Percentiles rank a stretch among this genome's conserved stretches.
These are phyloP conservation scores for Macrotus californicus DNA, from an alignment of 2,113 vertebrate species.

Conservation along the genomic window DNA sequence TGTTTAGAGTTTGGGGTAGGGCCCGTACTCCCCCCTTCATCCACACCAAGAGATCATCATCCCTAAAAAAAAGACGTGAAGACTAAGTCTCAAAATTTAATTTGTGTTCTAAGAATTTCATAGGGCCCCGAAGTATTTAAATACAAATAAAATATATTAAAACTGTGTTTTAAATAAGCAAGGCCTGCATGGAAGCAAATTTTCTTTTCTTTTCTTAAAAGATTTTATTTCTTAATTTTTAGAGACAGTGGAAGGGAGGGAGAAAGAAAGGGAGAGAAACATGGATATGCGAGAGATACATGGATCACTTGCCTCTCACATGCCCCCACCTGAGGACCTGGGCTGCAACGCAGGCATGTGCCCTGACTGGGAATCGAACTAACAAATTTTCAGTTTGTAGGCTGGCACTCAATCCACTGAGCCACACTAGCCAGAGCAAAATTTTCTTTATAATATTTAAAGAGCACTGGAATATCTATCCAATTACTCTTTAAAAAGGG, in stretches of 20 bases:
- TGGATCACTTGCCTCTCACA: too few relatives aligned
- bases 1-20: background rate
- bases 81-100: background rate
- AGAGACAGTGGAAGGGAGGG: too few relatives aligned
- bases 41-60: background rate
- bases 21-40: background rate
- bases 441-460: background rate
- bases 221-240: too few relatives aligned
- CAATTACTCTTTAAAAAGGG: background rate
- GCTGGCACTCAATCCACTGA: too few relatives aligned
- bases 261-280: too few relatives aligned
- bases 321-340: too few relatives aligned
- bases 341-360: too few relatives aligned
- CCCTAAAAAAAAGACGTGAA: slow-evolving; percentile 33
- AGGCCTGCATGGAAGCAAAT: background rate
- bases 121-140: background rate
- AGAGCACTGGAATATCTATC: background rate
- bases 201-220: too few relatives aligned
- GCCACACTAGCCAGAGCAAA: too few relatives aligned
- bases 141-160: background rate
- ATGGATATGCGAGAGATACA: too few relatives aligned
- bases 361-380: too few relatives aligned
- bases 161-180: slow-evolving; percentile 18
- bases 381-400: too few relatives aligned
- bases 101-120: background rate